Percentiles rank a stretch among this genome's conserved stretches.
These are phyloP conservation scores for Vollenhovia emeryi DNA, from an alignment of 1,140 invertebrate species.

Conservation along the genomic window DNA sequence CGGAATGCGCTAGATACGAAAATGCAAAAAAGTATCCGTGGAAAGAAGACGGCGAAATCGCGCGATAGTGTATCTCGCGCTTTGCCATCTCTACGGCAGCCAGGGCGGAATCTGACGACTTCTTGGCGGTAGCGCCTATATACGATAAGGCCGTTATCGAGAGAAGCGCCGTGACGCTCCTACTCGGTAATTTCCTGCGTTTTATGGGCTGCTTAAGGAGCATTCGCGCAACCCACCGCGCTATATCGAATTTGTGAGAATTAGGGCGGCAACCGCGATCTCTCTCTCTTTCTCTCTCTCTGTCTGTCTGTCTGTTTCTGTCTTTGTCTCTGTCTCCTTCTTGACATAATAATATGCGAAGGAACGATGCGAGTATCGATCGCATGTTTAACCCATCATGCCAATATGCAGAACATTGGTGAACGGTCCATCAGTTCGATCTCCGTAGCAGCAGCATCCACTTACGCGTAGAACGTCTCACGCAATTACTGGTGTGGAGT, in stretches of 20 bases:
- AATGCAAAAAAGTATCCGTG: conserved; percentile 47
- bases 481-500: not conserved
- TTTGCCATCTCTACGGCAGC: conserved; percentile 8
- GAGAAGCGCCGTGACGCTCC: conserved; percentile 72
- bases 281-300: not conserved
- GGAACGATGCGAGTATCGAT: conserved; percentile 40
- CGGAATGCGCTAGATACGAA: conserved; percentile 30
- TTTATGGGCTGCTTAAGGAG: conserved; percentile 81
- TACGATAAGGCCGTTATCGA: conserved; percentile 79
- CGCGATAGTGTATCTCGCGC: conserved; percentile 56
- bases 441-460: not conserved
- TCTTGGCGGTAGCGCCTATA: conserved; percentile 57
- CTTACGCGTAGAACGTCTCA: not conserved
- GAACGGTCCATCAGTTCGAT: conserved; percentile 7
- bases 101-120: conserved; percentile 54
- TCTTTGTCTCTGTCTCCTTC: not conserved
- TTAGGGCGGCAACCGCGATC: conserved; percentile 78
- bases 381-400: conserved; percentile 17
- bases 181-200: conserved; percentile 83
- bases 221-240: conserved; percentile 62
- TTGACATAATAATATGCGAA: conserved; percentile 41
- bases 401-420: conserved; percentile 13
- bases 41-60: conserved; percentile 36
- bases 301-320: not conserved
- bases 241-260: conserved; percentile 73